These are phyloP conservation scores for Fregata magnificens DNA, from an alignment of 2,113 vertebrate genomes.

Conservation along the genomic window DNA sequence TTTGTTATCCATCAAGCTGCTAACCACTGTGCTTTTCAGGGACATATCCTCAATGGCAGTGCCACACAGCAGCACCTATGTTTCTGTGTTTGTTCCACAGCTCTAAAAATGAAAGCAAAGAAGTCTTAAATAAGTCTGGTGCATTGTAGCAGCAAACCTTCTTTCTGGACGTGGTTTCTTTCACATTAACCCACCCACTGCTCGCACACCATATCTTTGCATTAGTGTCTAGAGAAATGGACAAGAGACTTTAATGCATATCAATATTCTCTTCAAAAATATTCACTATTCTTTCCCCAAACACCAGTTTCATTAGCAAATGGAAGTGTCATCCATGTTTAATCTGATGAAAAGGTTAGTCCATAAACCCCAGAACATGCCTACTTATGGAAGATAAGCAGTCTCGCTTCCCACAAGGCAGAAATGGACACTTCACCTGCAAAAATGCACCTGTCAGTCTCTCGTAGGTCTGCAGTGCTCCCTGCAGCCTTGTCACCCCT, in stretches of 20 bases:
- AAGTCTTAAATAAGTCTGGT: neutral
- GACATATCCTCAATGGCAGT: neutral
- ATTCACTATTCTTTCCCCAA: neutral
- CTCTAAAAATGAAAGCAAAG: neutral
- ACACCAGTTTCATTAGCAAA: neutral
- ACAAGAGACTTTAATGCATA: neutral
- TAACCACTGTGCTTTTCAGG: neutral
- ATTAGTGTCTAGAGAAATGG: neutral
- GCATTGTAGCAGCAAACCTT: neutral
- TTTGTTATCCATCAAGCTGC: neutral
- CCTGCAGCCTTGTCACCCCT: neutral
- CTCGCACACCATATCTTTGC: neutral
- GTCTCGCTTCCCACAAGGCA: neutral
- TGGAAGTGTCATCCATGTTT: neutral
- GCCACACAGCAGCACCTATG: neutral
- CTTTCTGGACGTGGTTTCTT: neutral
- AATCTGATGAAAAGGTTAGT: neutral
- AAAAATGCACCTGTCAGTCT: neutral
- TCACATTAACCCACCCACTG: neutral
- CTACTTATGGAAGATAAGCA: neutral
- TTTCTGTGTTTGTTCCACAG: neutral
- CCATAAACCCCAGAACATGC: neutral
- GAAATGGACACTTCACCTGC: neutral
- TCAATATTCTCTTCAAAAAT: neutral
- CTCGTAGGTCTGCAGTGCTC: neutral